These are phyloP conservation scores for Eira barbara DNA, from an alignment of 2,113 vertebrate species.

Conservation along the genomic window DNA sequence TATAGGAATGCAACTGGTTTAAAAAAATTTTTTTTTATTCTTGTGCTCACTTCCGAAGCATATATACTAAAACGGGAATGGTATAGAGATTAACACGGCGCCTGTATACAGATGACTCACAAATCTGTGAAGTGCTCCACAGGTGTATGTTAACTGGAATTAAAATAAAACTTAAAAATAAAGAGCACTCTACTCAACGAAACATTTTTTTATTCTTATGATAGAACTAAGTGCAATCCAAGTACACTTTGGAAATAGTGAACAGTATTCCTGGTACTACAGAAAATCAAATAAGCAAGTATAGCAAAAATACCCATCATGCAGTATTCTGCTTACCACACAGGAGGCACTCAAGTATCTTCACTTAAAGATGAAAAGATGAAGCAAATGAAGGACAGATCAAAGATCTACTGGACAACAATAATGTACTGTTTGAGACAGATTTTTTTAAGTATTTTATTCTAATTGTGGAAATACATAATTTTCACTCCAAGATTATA, in stretches of 20 bases:
- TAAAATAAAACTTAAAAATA: not conserved
- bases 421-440: not conserved
- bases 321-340: not conserved
- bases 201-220: not conserved
- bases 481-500: conserved; percentile 11
- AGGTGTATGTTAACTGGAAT: not conserved
- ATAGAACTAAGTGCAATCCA: not conserved
- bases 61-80: not conserved
- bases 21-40: not conserved
- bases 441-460: not conserved
- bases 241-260: not conserved
- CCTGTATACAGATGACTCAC: not conserved
- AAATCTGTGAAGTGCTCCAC: not conserved
- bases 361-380: conserved; percentile 10
- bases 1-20: not conserved
- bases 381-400: not conserved
- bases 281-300: not conserved
- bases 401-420: not conserved
- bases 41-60: not conserved
- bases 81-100: not conserved
- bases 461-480: not conserved
- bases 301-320: not conserved
- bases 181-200: not conserved
- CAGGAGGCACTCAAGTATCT: not conserved
- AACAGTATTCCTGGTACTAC: not conserved